Evolutionary conservation across 2,888 invertebrate genomes (phyloP).

Genomic region (Chrysolina americana): DNA sequence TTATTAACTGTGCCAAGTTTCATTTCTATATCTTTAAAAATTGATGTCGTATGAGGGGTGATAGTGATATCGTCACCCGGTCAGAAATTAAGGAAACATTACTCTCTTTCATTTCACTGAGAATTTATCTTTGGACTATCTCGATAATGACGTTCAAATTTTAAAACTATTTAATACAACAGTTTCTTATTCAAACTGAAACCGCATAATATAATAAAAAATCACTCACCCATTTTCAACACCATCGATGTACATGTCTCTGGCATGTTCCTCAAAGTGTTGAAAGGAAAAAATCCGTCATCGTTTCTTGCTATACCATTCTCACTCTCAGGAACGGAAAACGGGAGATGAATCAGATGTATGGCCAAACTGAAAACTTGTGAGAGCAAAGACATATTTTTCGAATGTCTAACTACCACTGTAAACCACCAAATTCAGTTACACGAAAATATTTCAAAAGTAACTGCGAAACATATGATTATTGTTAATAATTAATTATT

Average conservation of each 20-base stretch:
- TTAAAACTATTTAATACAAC: too few species aligned
- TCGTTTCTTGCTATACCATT: conserved; percentile 44
- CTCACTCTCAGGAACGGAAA: conserved; percentile 46
- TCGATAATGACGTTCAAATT: too few species aligned
- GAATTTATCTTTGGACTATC: too few species aligned
- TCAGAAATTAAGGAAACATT: too few species aligned
- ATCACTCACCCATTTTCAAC: conserved; percentile 54
- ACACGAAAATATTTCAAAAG: too few species aligned
- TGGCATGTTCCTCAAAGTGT: conserved; percentile 51
- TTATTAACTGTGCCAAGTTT: too few species aligned
- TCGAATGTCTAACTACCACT: not conserved
- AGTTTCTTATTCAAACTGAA: too few species aligned
- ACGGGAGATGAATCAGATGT: conserved; percentile 57
- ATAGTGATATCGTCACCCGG: too few species aligned
- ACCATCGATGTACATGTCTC: conserved; percentile 50
- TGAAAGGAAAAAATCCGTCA: conserved; percentile 52
- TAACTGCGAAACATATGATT: not conserved
- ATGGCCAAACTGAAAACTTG: conserved; percentile 56
- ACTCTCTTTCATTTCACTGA: too few species aligned
- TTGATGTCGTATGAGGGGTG: too few species aligned
- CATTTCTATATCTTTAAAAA: too few species aligned
- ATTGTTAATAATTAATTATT: conserved; percentile 3
- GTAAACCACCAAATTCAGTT: conserved; percentile 11
- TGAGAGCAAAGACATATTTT: conserved; percentile 56
- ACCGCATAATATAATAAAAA: not conserved